These are phyloP conservation scores for Chunga burmeisteri DNA, from an alignment of 2,113 vertebrate genomes.

Conservation along the genomic window DNA sequence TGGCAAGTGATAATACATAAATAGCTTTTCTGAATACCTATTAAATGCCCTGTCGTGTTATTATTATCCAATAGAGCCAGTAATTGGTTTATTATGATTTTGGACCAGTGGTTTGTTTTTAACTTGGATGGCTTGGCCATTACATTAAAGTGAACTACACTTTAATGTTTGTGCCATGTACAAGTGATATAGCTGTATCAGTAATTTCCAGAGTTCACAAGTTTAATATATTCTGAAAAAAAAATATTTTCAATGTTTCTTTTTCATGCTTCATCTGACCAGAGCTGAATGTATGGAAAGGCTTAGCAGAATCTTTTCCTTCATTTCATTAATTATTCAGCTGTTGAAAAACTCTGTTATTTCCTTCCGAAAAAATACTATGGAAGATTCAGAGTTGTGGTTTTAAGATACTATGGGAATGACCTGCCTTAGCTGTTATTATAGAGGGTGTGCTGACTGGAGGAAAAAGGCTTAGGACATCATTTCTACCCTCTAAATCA, in stretches of 20 bases:
- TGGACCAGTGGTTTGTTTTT: slow-evolving; percentile 9
- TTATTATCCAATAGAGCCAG: not conserved
- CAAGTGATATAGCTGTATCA: not conserved
- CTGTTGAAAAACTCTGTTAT: slow-evolving; percentile 13
- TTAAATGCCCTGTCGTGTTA: not conserved
- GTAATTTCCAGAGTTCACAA: slow-evolving; percentile 19
- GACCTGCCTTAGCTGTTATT: not conserved
- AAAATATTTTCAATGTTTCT: not conserved
- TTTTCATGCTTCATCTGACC: not conserved
- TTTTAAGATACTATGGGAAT: not conserved
- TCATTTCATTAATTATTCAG: slow-evolving; percentile 17
- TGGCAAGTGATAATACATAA: slow-evolving; percentile 27
- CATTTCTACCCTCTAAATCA: not conserved
- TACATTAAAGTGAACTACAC: not conserved
- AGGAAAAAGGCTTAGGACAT: not conserved
- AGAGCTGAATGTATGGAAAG: not conserved
- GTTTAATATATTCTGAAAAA: not conserved
- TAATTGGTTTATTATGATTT: slow-evolving; percentile 27
- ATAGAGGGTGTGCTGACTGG: not conserved
- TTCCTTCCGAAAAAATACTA: not conserved
- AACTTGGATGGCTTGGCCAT: not conserved
- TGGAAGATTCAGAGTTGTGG: not conserved
- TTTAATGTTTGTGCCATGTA: not conserved
- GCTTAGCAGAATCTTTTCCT: not conserved
- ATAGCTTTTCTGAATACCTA: not conserved